Evolutionary conservation across 2,797 vertebrate genomes (phyloP).

Genomic region (Enteromius trimaculatus): DNA sequence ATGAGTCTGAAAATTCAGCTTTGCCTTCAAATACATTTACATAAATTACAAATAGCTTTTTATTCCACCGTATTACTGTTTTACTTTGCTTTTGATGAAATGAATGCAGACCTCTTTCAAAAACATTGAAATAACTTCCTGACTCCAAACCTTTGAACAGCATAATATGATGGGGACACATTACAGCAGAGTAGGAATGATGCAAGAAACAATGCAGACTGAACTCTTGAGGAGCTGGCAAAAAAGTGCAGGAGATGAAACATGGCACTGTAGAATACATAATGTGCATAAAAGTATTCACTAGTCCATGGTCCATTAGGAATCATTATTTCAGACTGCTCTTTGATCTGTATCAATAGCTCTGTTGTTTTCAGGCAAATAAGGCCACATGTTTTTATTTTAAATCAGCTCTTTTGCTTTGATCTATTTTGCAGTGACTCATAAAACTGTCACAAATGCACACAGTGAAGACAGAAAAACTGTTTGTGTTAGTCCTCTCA

Average conservation of each 20-base stretch:
- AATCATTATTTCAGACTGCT: conserved; percentile 19
- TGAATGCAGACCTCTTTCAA: too few relatives aligned
- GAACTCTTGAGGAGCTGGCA: not conserved
- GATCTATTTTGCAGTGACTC: conserved; percentile 20
- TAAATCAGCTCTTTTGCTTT: conserved; percentile 13
- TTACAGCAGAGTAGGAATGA: conserved; percentile 1
- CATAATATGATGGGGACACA: not conserved
- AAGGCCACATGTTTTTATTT: not conserved
- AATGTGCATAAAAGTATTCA: conserved; percentile 9
- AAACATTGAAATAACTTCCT: not conserved
- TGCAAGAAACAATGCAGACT: not conserved
- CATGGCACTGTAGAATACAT: not conserved
- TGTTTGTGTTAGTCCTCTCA: not conserved
- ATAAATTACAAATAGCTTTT: too few relatives aligned
- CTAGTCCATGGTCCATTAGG: conserved; percentile 17
- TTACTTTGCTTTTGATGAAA: not conserved
- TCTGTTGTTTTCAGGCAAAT: not conserved
- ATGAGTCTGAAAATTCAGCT: too few relatives aligned
- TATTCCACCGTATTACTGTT: not conserved
- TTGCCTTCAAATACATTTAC: too few relatives aligned
- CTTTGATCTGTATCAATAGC: conserved; percentile 22
- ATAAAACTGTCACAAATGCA: not conserved
- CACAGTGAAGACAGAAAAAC: not conserved
- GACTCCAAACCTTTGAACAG: not conserved
- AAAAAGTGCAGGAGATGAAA: conserved; percentile 1